Evolutionary conservation across 2,797 vertebrate species (phyloP), one percentile per base, ranked within the genome.

Genomic region (Acrocephalus scirpaceus): DNA sequence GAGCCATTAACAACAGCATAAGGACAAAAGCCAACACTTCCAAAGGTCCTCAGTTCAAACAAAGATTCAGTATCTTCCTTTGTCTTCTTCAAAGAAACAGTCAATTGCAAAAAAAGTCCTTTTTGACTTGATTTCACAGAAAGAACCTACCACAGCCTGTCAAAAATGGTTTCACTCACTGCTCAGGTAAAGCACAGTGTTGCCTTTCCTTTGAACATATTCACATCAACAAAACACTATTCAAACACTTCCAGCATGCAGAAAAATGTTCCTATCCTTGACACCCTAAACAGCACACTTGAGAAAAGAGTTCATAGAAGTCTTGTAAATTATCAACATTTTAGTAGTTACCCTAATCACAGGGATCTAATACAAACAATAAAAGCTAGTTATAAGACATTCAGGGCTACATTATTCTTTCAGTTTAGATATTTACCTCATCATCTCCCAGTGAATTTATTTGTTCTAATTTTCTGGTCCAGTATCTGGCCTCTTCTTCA

Each of bases 401-500:
- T 86, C 30, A 85, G 10, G 7, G 14, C n/a, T 85, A 78, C 4
- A 12, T 38, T 83, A 19, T 64, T 36, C 11, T 86, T 91, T 88
- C 42, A 69, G 0, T 78, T 80, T 38, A 84, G 61, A 20, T 80
- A 96, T 92, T 85, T 97, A 99, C 99, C 99, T 99, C 99, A 85
- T 98, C 98, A 16, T 99, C 98, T 92, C 95, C 97, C 97, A 99
- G 97, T 30, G 98, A 98, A 96, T 99, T 99, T 95, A 99, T 98
- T 95, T 98, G 98, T 67, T 99, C 99, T 91, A 99, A 97, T 97
- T 99, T 99, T 81, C 98, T 98, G 21, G 99, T 99, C 99, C 99
- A 99, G 91, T 99, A 99, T 96, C 98, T 98, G 19, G 99, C 99
- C 96, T 99, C 99, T 45, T 99, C 99, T 93, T 99, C 99, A 75